Percentiles rank a stretch among this genome's conserved stretches.
phyloP scores from a whole-genome alignment of 2,888 invertebrate species.

The Ochropleura plecta region DNA sequence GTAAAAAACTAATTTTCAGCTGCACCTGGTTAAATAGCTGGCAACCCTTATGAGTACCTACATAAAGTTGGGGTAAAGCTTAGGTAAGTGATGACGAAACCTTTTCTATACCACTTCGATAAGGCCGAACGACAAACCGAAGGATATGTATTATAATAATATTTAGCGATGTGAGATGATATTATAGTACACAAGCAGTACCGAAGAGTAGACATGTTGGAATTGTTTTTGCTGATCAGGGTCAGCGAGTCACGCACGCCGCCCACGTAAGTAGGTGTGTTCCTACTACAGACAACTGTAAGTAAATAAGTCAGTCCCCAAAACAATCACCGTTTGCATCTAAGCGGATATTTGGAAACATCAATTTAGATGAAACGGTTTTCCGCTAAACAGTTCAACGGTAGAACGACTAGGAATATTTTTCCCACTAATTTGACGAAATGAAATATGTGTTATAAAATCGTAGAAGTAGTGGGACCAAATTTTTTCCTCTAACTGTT shows the following conservation, averaged over 20 bases:
- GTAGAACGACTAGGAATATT: no score
- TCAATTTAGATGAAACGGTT: neutral
- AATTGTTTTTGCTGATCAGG: slow-evolving; percentile 53
- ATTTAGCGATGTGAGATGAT: neutral
- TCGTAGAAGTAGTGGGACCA: no score
- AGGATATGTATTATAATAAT: neutral
- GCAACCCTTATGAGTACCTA: neutral
- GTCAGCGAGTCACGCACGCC: slow-evolving; percentile 57
- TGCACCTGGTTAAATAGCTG: neutral
- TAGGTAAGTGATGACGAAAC: neutral
- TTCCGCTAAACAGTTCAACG: no score
- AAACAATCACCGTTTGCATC: neutral
- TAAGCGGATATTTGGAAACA: neutral
- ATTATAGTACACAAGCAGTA: slow-evolving; percentile 16
- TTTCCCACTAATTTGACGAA: no score
- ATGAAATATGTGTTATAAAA: no score
- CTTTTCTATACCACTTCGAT: neutral
- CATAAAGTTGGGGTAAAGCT: neutral
- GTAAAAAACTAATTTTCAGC: neutral
- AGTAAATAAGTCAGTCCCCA: neutral
- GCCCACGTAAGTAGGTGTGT: slow-evolving; percentile 27
- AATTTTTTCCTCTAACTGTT: no score
- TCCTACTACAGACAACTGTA: neutral
- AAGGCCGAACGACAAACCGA: neutral
- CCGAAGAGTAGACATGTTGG: slow-evolving; percentile 16